Evolutionary conservation across 2,113 vertebrate species (phyloP).

Genomic region (Apistogramma diplotaenia): DNA sequence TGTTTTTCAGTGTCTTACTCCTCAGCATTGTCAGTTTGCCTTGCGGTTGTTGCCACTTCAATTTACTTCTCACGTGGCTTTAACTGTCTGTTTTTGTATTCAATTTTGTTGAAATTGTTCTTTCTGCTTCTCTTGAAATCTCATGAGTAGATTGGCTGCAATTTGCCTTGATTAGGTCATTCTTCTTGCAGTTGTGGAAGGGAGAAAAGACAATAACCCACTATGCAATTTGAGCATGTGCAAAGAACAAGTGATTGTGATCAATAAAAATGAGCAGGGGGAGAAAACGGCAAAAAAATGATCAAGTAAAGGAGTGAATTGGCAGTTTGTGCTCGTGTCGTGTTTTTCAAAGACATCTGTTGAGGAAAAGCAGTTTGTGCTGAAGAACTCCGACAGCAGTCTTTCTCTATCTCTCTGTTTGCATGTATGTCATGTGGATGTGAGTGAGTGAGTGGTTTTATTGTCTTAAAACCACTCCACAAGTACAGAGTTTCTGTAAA

Average conservation of each 20-base stretch:
- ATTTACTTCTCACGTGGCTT: neutral
- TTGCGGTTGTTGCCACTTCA: neutral
- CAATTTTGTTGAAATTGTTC: conserved; percentile 21
- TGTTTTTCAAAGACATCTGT: conserved; percentile 60
- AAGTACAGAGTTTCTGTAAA: too few species aligned
- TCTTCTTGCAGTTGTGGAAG: conserved; percentile 42
- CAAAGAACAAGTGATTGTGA: conserved; percentile 65
- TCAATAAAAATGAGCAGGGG: conserved; percentile 36
- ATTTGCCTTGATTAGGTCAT: conserved; percentile 63
- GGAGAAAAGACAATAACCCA: conserved; percentile 11
- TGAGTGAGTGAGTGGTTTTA: neutral
- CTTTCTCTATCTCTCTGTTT: neutral
- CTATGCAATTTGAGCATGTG: conserved; percentile 65
- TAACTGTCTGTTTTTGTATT: neutral
- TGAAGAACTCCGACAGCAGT: conserved; percentile 28
- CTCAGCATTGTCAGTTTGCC: neutral
- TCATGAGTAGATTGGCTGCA: conserved; percentile 53
- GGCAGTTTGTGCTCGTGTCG: conserved; percentile 61
- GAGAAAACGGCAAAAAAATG: conserved; percentile 15
- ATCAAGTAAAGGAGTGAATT: conserved; percentile 58
- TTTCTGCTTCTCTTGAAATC: conserved; percentile 19
- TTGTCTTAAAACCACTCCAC: too few species aligned
- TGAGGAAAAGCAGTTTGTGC: conserved; percentile 61
- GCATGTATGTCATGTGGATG: neutral
- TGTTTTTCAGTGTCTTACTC: neutral